Percentiles rank a stretch among this genome's conserved stretches.
Conservation (phyloP, 2,113 vertebrate species). For the Pterocles orientalis region DNA sequence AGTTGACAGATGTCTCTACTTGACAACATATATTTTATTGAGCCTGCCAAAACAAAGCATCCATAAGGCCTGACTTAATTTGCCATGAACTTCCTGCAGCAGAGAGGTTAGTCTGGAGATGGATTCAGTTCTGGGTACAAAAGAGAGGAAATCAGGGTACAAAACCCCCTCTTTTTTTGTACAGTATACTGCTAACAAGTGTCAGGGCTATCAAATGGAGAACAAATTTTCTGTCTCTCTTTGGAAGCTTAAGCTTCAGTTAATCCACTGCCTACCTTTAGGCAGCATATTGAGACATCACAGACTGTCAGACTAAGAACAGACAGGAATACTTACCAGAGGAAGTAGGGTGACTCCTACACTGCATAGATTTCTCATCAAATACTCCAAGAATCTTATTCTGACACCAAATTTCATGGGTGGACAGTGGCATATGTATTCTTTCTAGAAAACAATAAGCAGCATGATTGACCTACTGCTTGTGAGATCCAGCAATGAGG, state of each 20-base stretch:
- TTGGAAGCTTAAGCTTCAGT: not conserved
- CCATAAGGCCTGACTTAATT: not conserved
- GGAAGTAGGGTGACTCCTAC: not conserved
- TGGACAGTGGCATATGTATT: not conserved
- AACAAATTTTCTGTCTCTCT: not conserved
- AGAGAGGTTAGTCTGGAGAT: not conserved
- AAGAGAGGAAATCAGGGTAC: not conserved
- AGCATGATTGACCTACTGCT: slow-evolving; percentile 76
- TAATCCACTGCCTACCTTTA: not conserved
- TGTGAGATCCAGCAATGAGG: slow-evolving; percentile 76
- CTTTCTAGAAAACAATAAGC: slow-evolving; percentile 66
- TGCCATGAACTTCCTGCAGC: not conserved
- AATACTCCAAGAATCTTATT: not conserved
- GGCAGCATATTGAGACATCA: not conserved
- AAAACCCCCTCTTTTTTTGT: not conserved
- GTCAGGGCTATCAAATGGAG: not conserved
- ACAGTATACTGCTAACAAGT: not conserved
- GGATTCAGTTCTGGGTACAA: not conserved
- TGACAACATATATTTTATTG: not conserved
- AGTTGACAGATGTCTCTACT: not conserved
- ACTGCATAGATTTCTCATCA: not conserved
- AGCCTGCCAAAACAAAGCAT: not conserved
- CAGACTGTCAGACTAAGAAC: not conserved
- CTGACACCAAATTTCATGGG: not conserved
- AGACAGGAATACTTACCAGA: not conserved